phyloP scores from a whole-genome alignment of 2,113 vertebrate genomes.

The Lophochroa leadbeateri region DNA sequence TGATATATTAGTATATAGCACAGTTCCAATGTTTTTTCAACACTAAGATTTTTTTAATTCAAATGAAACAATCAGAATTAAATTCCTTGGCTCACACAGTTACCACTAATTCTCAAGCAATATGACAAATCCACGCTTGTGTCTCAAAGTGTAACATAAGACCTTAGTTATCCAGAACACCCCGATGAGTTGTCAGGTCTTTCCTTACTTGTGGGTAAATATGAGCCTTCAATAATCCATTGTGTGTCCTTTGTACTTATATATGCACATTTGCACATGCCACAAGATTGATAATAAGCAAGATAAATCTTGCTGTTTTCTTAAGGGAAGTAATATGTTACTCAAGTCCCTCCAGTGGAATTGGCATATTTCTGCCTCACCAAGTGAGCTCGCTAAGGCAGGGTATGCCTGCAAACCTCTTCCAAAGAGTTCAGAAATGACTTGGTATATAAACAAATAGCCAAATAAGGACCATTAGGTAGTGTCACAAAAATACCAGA shows the following conservation, averaged over 20 bases:
- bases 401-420: slow-evolving; percentile 24
- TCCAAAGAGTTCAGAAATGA: slow-evolving; percentile 1
- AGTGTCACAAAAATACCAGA: background rate
- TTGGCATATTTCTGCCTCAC: slow-evolving; percentile 11
- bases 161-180: slow-evolving; percentile 40
- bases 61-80: slow-evolving; percentile 64
- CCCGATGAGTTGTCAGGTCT: slow-evolving; percentile 37
- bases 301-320: slow-evolving; percentile 61
- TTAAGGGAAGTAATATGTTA: slow-evolving; percentile 31
- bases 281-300: slow-evolving; percentile 41
- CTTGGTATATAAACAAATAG: background rate
- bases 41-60: slow-evolving; percentile 36
- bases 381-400: background rate
- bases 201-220: slow-evolving; percentile 41
- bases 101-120: slow-evolving; percentile 65
- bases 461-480: background rate
- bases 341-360: slow-evolving; percentile 52
- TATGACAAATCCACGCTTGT: slow-evolving; percentile 62
- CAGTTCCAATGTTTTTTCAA: slow-evolving; percentile 56
- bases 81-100: slow-evolving; percentile 63
- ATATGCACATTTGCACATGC: slow-evolving; percentile 19
- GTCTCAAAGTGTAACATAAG: slow-evolving; percentile 50
- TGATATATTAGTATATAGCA: background rate
- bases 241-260: background rate
- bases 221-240: slow-evolving; percentile 49